phyloP scores from a whole-genome alignment of 1,140 invertebrate species.

The Heliconius melpomene region DNA sequence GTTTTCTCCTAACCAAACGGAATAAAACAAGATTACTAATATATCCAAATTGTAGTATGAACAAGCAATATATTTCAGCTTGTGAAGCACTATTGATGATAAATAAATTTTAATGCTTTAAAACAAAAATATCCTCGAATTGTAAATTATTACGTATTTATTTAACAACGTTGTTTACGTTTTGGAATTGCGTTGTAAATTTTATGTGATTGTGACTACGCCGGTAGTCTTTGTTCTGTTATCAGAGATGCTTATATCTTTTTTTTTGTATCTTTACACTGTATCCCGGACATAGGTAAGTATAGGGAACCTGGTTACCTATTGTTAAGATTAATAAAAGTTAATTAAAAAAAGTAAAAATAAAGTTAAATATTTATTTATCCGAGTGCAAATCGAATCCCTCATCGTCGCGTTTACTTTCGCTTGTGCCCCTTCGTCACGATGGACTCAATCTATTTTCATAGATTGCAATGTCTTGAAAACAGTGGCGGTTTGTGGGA shows the following conservation, averaged over 20 bases:
- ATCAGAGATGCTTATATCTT: background rate
- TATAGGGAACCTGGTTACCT: no score
- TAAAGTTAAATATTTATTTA: no score
- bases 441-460: background rate
- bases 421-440: no score
- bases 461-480: background rate
- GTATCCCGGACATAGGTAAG: no score
- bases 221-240: background rate
- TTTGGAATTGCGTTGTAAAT: background rate
- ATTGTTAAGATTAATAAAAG: no score
- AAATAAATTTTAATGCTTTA: background rate
- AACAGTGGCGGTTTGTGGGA: no score
- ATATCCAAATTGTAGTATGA: background rate
- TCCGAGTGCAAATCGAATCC: no score
- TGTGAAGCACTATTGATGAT: background rate
- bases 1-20: no score
- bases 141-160: conserved; percentile 7
- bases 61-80: background rate
- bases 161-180: background rate
- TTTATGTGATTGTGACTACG: background rate
- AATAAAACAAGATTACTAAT: background rate
- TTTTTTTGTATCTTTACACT: background rate
- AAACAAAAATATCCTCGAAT: conserved; percentile 3
- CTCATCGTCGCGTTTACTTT: no score
- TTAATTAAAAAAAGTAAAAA: no score